Conservation (phyloP, 1,140 invertebrate genomes). For the Drosophila azteca region DNA sequence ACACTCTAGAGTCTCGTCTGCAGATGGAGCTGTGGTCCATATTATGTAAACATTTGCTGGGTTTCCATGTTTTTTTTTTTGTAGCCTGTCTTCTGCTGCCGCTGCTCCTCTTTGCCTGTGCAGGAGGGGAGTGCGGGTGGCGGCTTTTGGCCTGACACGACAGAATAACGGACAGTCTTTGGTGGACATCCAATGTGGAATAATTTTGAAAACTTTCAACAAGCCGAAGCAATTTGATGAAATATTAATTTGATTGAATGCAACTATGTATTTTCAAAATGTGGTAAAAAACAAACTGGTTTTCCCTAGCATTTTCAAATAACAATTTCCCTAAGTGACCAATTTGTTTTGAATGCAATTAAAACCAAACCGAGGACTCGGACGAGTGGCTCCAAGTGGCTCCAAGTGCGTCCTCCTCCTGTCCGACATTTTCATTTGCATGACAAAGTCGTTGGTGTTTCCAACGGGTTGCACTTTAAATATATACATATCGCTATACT, state of each 20-base stretch:
- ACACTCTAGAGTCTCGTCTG: constrained; percentile 22
- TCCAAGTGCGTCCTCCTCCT: too few species aligned
- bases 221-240: constrained; percentile 4
- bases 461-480: constrained; percentile 42
- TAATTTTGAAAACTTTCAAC: too few species aligned
- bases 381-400: too few species aligned
- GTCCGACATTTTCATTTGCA: too few species aligned
- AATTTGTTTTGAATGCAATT: constrained; percentile 43
- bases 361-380: constrained; percentile 7
- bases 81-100: not conserved
- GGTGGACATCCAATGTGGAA: not conserved
- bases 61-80: constrained; percentile 36
- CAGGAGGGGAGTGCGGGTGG: constrained; percentile 15
- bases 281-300: constrained; percentile 36
- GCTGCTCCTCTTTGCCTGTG: not conserved
- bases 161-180: not conserved
- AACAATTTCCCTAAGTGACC: constrained; percentile 47
- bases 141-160: constrained; percentile 31
- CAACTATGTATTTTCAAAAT: not conserved
- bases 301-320: constrained; percentile 38
- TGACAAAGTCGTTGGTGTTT: too few species aligned
- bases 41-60: constrained; percentile 71
- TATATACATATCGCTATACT: constrained; percentile 19
- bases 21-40: constrained; percentile 55
- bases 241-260: not conserved